phyloP scores from a whole-genome alignment of 2,888 invertebrate species.

The Esperia sulphurella region DNA sequence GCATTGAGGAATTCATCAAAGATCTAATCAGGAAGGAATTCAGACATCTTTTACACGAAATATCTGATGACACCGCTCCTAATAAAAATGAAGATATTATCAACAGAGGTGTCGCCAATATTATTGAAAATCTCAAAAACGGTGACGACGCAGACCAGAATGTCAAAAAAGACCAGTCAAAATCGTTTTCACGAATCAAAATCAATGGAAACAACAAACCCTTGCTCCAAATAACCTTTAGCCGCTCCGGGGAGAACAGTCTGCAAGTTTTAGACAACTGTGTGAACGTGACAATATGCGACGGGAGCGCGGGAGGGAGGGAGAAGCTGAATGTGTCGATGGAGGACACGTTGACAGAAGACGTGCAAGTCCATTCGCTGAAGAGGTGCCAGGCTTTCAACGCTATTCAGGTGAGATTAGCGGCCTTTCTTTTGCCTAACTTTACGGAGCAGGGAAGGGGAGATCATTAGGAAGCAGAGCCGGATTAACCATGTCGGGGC shows the following conservation, averaged over 20 bases:
- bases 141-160: slow-evolving; percentile 29
- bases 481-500: no score
- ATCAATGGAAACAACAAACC: slow-evolving; percentile 72
- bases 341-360: slow-evolving; percentile 53
- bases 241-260: slow-evolving; percentile 58
- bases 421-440: no score
- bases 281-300: slow-evolving; percentile 65
- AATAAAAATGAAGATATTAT: slow-evolving; percentile 46
- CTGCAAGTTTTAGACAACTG: slow-evolving; percentile 65
- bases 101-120: slow-evolving; percentile 55
- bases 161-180: slow-evolving; percentile 36
- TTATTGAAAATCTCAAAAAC: slow-evolving; percentile 48
- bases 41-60: slow-evolving; percentile 51
- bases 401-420: slow-evolving; percentile 62
- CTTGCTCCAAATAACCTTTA: slow-evolving; percentile 62
- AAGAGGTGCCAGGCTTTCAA: slow-evolving; percentile 75
- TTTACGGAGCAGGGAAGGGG: no score
- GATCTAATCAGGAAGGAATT: slow-evolving; percentile 65
- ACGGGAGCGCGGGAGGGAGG: slow-evolving; percentile 27
- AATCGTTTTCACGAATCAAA: slow-evolving; percentile 62
- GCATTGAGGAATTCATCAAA: slow-evolving; percentile 65
- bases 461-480: no score
- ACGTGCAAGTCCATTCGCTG: slow-evolving; percentile 50
- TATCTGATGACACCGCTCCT: slow-evolving; percentile 39
- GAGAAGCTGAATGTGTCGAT: slow-evolving; percentile 45